Base-by-base conservation (phyloP, 2,888 invertebrate genomes). In the Drosophila colorata region DNA sequence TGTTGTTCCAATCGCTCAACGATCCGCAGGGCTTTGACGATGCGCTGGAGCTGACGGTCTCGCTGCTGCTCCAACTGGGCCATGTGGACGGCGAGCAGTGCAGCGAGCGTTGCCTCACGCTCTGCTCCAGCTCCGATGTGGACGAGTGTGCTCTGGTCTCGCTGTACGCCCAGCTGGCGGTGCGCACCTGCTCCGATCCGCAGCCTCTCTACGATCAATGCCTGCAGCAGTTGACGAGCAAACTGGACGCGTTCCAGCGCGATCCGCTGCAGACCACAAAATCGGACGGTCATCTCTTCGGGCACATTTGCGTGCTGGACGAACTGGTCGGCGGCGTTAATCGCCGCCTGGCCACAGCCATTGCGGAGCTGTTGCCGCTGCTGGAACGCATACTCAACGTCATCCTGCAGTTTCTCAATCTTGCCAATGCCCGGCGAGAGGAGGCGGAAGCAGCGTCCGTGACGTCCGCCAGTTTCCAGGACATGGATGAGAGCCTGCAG, bases 401-500 rank as follows among this genome's bases (percentile, higher is more conserved):
- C 2, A 73, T 92, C 3, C 75, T 92, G n/a, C 76, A 81, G 25
- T 82, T 91, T 47, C 74, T 92, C 0, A 91, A 90, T 60, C 69
- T 88, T 28, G 82, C 90, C 53, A 76, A 89, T 69, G 14, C 47
- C 0, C n/a, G 76, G 1, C 41, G 53, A 0, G 40, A 49, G 0
- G 13, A 38, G 4, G 44, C 28, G 9, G 93, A 92, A 2, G 47
- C 61, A 5, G 93, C 92, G 46, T 13, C 11, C 33, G 33, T 13
- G 0, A 13, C 33, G 13, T 94, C 95, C 46, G 95, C 96, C 7
- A 96, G 96, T 69, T 97, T 97, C 91, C 95, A 95, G 51, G 95
- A 96, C 91, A 96, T 97, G 93, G 95, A 94, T 83, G 93, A 94
- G 65, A 95, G 96, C 84, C 93, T 97, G 53, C 93, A 95, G 74